Conservation (phyloP, 2,888 invertebrate species). For the Orthosia incerta region DNA sequence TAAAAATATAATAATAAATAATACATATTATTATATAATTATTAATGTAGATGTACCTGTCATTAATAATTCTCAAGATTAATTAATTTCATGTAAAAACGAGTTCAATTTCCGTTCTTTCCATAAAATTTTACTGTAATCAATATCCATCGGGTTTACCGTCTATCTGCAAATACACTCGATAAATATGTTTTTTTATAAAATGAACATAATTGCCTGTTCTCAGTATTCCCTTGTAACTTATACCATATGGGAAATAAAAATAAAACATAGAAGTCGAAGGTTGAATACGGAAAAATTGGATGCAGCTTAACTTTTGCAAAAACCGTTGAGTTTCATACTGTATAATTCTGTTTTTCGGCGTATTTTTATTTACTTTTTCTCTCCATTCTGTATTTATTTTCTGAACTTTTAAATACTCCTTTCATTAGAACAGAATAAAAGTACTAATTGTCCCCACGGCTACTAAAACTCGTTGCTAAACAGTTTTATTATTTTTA, state of each 20-base stretch:
- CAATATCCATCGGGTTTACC: background rate
- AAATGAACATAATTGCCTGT: background rate
- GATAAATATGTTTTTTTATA: background rate
- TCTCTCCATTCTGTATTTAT: background rate
- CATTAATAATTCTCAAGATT: background rate
- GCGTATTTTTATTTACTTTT: background rate
- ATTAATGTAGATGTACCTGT: too few species aligned
- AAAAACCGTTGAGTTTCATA: slow-evolving; percentile 7
- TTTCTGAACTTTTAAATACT: background rate
- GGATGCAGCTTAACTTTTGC: slow-evolving; percentile 10
- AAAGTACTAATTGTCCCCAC: background rate
- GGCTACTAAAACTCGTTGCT: background rate
- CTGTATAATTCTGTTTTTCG: background rate
- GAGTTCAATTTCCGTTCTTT: background rate
- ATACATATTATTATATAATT: too few species aligned
- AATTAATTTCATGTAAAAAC: background rate
- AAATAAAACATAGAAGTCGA: background rate
- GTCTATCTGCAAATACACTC: background rate
- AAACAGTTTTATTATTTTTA: background rate
- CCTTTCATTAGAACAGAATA: background rate
- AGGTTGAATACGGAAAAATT: background rate
- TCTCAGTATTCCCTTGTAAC: background rate
- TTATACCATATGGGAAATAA: slow-evolving; percentile 1
- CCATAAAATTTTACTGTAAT: background rate
- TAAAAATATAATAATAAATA: too few species aligned